These are phyloP conservation scores for Ectobius pallidus DNA, from an alignment of 2,888 invertebrate species.

Conservation along the genomic window DNA sequence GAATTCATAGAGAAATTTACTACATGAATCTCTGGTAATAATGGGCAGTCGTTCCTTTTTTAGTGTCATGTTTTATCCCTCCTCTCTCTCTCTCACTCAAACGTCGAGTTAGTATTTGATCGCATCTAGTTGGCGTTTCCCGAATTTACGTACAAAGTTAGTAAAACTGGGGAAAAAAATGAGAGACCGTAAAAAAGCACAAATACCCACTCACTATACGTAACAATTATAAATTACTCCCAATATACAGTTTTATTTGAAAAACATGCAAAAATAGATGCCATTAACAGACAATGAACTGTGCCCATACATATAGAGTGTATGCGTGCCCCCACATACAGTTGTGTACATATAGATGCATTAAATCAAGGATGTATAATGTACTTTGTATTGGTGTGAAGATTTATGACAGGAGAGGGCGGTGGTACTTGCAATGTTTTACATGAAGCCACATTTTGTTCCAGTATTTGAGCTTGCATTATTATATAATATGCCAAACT, in stretches of 20 bases:
- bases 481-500: neutral
- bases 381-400: slow-evolving; percentile 4
- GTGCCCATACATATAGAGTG: neutral
- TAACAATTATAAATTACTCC: slow-evolving; percentile 28
- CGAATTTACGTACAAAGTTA: slow-evolving; percentile 11
- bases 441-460: neutral
- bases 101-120: slow-evolving; percentile 17
- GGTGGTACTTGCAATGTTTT: neutral
- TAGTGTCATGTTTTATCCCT: neutral
- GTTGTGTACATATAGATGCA: slow-evolving; percentile 12
- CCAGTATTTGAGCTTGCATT: neutral
- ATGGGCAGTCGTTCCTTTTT: neutral
- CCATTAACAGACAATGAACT: slow-evolving; percentile 6
- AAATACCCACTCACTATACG: slow-evolving; percentile 3
- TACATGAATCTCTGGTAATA: slow-evolving; percentile 29
- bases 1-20: slow-evolving; percentile 31
- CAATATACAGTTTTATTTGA: slow-evolving; percentile 27
- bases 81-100: slow-evolving; percentile 3
- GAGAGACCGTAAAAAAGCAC: neutral
- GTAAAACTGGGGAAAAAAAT: neutral
- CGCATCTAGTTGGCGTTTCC: slow-evolving; percentile 19
- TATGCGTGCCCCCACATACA: neutral
- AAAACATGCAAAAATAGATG: slow-evolving; percentile 26
- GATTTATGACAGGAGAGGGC: neutral
- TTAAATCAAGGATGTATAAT: slow-evolving; percentile 25